phyloP scores from a whole-genome alignment of 92 coral and sea anemone genomes.

The Galaxea fascicularis region DNA sequence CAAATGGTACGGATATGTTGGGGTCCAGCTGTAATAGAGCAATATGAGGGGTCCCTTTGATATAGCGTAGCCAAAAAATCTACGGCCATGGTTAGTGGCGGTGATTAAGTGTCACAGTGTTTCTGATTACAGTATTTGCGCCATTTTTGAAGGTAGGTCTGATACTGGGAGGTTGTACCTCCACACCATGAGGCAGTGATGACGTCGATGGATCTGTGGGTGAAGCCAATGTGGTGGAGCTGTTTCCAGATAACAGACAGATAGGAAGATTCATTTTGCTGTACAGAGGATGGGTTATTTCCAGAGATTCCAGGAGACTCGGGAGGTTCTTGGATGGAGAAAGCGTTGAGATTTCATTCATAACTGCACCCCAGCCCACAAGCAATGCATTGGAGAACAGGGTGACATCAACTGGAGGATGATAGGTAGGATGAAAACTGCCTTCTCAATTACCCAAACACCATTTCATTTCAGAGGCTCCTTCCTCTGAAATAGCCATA shows the following conservation, averaged over 20 bases:
- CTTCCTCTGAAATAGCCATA: slow-evolving; percentile 40
- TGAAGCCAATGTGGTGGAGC: slow-evolving; percentile 47
- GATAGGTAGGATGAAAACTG: slow-evolving; percentile 26
- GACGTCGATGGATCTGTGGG: slow-evolving; percentile 17
- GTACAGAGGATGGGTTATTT: slow-evolving; percentile 45
- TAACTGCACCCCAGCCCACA: slow-evolving; percentile 42
- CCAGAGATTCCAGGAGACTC: slow-evolving; percentile 52
- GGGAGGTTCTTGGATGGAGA: slow-evolving; percentile 46
- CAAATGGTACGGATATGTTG: slow-evolving; percentile 41
- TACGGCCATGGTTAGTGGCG: slow-evolving; percentile 37
- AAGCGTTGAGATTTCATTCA: slow-evolving; percentile 39
- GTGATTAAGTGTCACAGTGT: slow-evolving; percentile 41
- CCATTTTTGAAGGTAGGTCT: slow-evolving; percentile 48
- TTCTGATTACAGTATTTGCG: slow-evolving; percentile 37
- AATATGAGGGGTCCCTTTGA: slow-evolving; percentile 54
- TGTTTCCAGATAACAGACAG: slow-evolving; percentile 60
- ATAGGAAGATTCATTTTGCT: slow-evolving; percentile 32
- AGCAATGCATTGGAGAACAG: slow-evolving; percentile 58
- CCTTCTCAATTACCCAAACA: slow-evolving; percentile 20
- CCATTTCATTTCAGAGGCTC: slow-evolving; percentile 29
- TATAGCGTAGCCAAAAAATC: slow-evolving; percentile 57
- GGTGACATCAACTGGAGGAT: slow-evolving; percentile 41
- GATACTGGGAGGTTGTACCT: slow-evolving; percentile 53
- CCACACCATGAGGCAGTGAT: slow-evolving; percentile 53
- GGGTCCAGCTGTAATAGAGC: slow-evolving; percentile 49